Evolutionary conservation across 2,797 vertebrate species (phyloP).

Genomic region (Anguilla anguilla): DNA sequence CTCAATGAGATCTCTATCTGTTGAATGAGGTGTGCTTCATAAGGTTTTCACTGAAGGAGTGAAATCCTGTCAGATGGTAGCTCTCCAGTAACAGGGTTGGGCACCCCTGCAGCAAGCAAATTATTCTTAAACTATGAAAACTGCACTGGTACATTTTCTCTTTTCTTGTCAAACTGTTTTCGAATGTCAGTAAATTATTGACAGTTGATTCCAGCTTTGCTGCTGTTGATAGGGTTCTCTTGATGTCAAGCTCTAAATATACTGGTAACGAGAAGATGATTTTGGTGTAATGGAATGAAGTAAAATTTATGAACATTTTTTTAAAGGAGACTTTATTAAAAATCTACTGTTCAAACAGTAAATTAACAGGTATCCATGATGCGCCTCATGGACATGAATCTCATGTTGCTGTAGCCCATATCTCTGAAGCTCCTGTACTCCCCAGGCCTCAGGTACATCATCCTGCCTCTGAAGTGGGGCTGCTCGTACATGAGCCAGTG

Average conservation of each 20-base stretch:
- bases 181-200: neutral
- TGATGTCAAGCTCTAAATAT: neutral
- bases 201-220: neutral
- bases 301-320: neutral
- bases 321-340: slow-evolving; percentile 18
- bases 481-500: slow-evolving; percentile 70
- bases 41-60: no score
- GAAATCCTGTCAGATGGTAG: no score
- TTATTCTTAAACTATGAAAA: neutral
- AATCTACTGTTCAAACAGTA: slow-evolving; percentile 15
- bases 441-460: slow-evolving; percentile 65
- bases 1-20: no score
- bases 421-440: slow-evolving; percentile 71
- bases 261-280: neutral
- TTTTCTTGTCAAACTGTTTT: no score
- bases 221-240: neutral
- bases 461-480: slow-evolving; percentile 63
- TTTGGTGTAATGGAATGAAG: neutral
- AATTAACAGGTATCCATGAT: slow-evolving; percentile 33
- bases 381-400: slow-evolving; percentile 51
- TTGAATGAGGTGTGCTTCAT: no score
- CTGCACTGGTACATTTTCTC: neutral
- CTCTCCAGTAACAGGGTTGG: no score
- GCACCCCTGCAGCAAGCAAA: neutral
- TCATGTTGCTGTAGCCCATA: slow-evolving; percentile 52